Conservation (phyloP, 2,888 invertebrate species). For the Aphelenchoides bicaudatus region DNA sequence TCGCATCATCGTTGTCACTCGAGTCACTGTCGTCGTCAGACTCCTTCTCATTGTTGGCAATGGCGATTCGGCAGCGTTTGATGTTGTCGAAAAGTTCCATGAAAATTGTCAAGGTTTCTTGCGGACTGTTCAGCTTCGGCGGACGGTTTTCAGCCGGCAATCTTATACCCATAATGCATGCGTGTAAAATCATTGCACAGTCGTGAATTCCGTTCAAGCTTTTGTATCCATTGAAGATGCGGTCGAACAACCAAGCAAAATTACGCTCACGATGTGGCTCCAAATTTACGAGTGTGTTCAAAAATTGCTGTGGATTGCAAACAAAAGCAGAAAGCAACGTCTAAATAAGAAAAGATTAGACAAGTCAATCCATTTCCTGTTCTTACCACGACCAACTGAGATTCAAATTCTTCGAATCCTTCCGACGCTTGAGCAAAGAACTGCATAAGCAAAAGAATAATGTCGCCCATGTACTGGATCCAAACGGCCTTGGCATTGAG, state of each 20-base stretch:
- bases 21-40: conserved; percentile 29
- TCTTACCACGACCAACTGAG: conserved; percentile 39
- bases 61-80: conserved; percentile 35
- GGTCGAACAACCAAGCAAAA: conserved; percentile 36
- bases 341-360: not conserved
- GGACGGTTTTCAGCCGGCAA: conserved; percentile 28
- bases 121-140: conserved; percentile 25
- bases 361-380: not conserved
- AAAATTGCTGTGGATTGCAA: conserved; percentile 33
- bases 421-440: conserved; percentile 18
- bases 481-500: conserved; percentile 38
- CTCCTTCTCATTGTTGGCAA: conserved; percentile 32
- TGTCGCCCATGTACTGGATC: conserved; percentile 33
- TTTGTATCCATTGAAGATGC: conserved; percentile 25
- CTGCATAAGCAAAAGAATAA: conserved; percentile 30
- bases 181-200: conserved; percentile 36
- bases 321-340: conserved; percentile 31
- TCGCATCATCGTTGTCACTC: conserved; percentile 30
- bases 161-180: conserved; percentile 26
- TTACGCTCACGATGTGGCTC: conserved; percentile 26
- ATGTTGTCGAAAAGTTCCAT: conserved; percentile 33
- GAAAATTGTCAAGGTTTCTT: conserved; percentile 14
- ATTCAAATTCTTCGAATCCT: conserved; percentile 25
- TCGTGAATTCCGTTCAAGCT: conserved; percentile 38
- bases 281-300: conserved; percentile 24